Base-by-base conservation (phyloP, 2,888 invertebrate genomes). In the Rotaria magnacalcarata region DNA sequence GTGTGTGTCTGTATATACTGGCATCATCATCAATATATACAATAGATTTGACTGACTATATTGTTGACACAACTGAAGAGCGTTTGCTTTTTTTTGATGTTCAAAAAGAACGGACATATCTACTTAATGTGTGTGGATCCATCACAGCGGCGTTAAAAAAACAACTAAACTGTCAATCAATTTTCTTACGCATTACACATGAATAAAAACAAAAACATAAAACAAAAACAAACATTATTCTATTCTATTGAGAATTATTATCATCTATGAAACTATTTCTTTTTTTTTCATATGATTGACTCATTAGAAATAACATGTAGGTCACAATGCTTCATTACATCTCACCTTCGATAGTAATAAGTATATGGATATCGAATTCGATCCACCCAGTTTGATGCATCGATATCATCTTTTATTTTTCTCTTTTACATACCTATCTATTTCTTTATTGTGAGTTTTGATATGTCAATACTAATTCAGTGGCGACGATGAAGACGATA, bases 21-120 rank as follows among this genome's bases (percentile, higher is more conserved):
- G 67, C 67, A 67, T 67, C 67, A 67, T 67, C 67, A 67, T 19
- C 5, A 67, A 54, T 21, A 54, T 67, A 67, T 27, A 67, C 67
- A 67, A 67, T 67, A 67, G 19, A 67, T 67, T 67, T 67, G 67
- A 67, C 67, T 67, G 67, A 67, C 67, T 67, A 14, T 34, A 67
- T 67, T 67, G 67, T 67, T 67, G 67, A 67, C 67, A 67, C 67
- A 67, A 67, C 67, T 67, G 67, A 67, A 67, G 67, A 67, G 67
- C 34, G 67, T 67, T 67, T 67, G 19, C 67, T 67, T 67, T 67
- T 67, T 67, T 67, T 67, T 67, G 67, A 67, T 67, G 67, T 67
- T 67, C 67, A 67, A 67, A 67, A 67, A 34, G 34, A 67, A 67
- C 34, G 67, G 67, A 67, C 67, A 67, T 24, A 34, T 67, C 67